Evolutionary conservation across 1,140 invertebrate species (phyloP).

Genomic region (Lasioglossum albipes): DNA sequence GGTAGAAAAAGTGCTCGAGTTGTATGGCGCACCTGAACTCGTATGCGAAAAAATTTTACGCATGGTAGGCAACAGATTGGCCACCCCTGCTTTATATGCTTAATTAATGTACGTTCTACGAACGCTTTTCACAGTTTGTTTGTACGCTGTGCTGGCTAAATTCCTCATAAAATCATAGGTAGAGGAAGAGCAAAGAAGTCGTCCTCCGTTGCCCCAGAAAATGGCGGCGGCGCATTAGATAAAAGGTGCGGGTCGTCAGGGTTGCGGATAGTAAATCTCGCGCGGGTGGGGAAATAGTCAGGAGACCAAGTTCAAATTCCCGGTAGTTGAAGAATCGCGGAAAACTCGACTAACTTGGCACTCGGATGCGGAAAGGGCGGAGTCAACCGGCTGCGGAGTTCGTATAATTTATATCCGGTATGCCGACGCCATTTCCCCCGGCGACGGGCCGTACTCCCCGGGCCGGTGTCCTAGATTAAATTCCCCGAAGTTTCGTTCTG

Average conservation of each 20-base stretch:
- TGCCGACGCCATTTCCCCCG: slow-evolving; percentile 33
- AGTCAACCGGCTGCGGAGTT: slow-evolving; percentile 58
- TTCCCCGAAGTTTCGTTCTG: slow-evolving; percentile 54
- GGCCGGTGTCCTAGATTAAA: slow-evolving; percentile 54
- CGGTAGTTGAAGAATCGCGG: slow-evolving; percentile 62
- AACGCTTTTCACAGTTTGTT: too few species aligned
- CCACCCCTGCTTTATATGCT: too few species aligned
- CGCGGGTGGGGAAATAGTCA: slow-evolving; percentile 30
- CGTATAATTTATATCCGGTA: slow-evolving; percentile 68
- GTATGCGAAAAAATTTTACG: too few species aligned
- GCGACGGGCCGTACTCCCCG: background rate
- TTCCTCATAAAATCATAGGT: too few species aligned
- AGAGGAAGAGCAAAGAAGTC: too few species aligned
- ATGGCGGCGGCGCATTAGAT: background rate
- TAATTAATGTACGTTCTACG: too few species aligned
- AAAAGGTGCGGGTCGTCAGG: background rate
- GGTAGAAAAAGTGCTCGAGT: too few species aligned
- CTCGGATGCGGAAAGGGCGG: slow-evolving; percentile 68
- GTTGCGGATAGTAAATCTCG: slow-evolving; percentile 48
- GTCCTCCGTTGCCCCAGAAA: background rate
- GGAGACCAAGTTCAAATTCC: slow-evolving; percentile 56
- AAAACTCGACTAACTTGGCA: slow-evolving; percentile 67
- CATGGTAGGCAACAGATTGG: too few species aligned
- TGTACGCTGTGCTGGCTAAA: too few species aligned
- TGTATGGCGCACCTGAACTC: too few species aligned